Evolutionary conservation across 2,797 vertebrate species (phyloP), one percentile per base, ranked within the genome.

Genomic region (Acanthopagrus latus): DNA sequence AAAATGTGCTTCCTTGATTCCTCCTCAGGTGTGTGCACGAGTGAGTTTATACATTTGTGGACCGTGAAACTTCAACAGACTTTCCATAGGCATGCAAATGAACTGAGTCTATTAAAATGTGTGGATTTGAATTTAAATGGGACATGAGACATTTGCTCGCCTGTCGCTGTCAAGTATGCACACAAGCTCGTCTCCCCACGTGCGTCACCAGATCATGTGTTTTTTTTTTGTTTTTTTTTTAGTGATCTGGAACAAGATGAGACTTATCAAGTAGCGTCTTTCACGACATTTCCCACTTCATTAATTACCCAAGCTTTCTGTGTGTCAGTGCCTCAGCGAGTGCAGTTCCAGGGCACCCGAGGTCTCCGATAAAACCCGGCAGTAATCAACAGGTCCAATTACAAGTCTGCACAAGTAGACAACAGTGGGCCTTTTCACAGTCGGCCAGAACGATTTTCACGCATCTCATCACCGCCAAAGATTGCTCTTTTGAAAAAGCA

Each of bases 331-430:
- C 62, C 17, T 54, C 25, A 25, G 23, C 12, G 68, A 64, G 20
- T 48, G 44, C 33, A 43, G 25, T 52, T 50, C 65, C 52, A n/a
- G 16, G 48, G 46, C 33, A 18, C n/a, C 56, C 21, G 52, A 43
- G 46, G 43, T 69, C 55, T 56, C 18, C 33, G 44, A 80, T 71
- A 62, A 71, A 71, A 66, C 20, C 50, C 17, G 10, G 33, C 52
- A 47, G 16, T 57, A 64, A 67, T 76, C 72, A 71, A 52, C 66
- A 68, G 47, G 63, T 71, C 18, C 48, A 41, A 54, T 81, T 71
- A 71, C 63, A 83, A 68, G 23, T 27, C 57, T 51, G 14, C 25
- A 27, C 14, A 7, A 60, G 14, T 6, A 33, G 18, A 66, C 38
- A 33, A 27, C 29, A 60, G 55, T 7, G 4, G 50, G 20, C 27